Evolutionary conservation across 2,113 vertebrate species (phyloP), one percentile per base, ranked within the genome.

Genomic region (Bubalus kerabau): DNA sequence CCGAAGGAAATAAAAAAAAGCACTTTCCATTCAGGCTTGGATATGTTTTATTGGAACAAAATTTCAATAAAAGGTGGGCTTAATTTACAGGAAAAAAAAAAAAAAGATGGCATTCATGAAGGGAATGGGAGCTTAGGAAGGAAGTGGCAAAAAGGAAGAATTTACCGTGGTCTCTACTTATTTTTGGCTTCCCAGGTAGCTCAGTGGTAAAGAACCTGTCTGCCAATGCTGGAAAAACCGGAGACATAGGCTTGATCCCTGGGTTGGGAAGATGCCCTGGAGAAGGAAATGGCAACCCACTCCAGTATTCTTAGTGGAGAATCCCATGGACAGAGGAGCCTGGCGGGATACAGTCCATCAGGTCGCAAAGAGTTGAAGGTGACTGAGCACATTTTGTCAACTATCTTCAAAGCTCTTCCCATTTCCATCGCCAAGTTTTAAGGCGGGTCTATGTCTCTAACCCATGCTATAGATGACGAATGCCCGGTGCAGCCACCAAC

Each of bases 391-490:
- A 76, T 76, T 84, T 15, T 26, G 26, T 64, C 50, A 94, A 26
- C 17, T 62, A 8, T 59, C 56, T 88, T 83, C n/a, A 17, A 21
- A 13, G 4, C 32, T n/a, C 11, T 57, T 86, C 10, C 32, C 89
- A 11, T 62, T 94, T 84, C 52, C 84, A n/a, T 21, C 19, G 43
- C 46, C 40, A 30, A 5, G 26, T 46, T 64, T 36, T 57, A 54
- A 87, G 36, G 28, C 3, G 7, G 50, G 11, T 13, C n/a, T 23
- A 2, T 16, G 48, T 87, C 43, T 52, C 5, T 21, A 26, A 6
- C 4, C 8, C 6, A 19, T 0, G 1, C 30, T 83, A 43, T 5
- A 11, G 30, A 76, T 7, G 43, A 54, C 1, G 12, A 26, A 43
- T 17, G 5, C 16, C 62, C 5, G 16, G 4, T 3, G 2, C 17